These are phyloP conservation scores for Pelobates cultripes DNA, from an alignment of 2,797 vertebrate species.

Conservation along the genomic window DNA sequence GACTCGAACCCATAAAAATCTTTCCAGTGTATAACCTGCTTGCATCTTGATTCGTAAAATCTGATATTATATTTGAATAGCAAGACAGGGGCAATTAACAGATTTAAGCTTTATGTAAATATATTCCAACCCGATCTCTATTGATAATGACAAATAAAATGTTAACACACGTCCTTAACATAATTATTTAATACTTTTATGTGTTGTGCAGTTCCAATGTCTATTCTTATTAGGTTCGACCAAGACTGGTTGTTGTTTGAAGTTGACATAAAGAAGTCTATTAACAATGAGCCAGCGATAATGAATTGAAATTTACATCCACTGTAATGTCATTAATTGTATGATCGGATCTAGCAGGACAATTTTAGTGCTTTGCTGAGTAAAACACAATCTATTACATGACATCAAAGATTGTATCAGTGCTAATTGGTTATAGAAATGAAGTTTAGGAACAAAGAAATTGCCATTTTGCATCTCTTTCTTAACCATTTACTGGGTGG, in stretches of 20 bases:
- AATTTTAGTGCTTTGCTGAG: constrained; percentile 19
- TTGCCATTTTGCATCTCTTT: not conserved
- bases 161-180: not conserved
- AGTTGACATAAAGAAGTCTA: constrained; percentile 19
- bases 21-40: not conserved
- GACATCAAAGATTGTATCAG: constrained; percentile 31
- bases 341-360: constrained; percentile 3
- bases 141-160: not conserved
- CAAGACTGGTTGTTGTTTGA: not conserved
- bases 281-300: constrained; percentile 25
- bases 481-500: not conserved
- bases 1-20: no score
- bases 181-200: not conserved
- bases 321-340: constrained; percentile 33
- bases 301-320: constrained; percentile 34
- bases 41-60: not conserved
- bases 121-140: not conserved
- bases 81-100: not conserved
- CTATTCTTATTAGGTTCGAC: not conserved
- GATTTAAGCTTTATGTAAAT: not conserved
- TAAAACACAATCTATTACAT: constrained; percentile 34
- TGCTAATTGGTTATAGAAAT: constrained; percentile 23
- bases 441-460: constrained; percentile 8
- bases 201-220: not conserved
- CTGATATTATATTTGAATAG: no score